Evolutionary conservation across 2,113 vertebrate genomes (phyloP), one percentile per base, ranked within the genome.

Genomic region (Odobenus rosmarus): DNA sequence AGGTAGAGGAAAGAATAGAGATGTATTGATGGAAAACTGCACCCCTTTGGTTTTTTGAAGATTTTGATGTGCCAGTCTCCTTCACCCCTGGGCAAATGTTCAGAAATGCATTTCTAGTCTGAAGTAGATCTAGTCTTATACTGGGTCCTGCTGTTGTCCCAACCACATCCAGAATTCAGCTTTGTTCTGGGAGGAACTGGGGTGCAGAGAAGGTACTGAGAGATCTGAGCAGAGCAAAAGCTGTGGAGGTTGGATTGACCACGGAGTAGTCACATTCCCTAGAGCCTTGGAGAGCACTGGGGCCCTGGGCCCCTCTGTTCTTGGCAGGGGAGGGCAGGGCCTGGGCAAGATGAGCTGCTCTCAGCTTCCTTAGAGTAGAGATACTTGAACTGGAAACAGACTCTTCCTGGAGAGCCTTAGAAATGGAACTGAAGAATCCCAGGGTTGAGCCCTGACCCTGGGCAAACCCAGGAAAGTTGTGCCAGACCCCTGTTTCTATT

Each of bases 151-250:
- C 21, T 61, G 4, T 57, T 72, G 15, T 51, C 71, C 93, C 62
- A 83, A 28, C 24, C 49, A 46, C 0, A 0, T 55, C 81, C 55
- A 80, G 69, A 84, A 81, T 90, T 83, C 42, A 62, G 24, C 81
- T 96, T 94, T 76, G 23, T 95, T 95, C 55, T 96, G 51, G 49
- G 31, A 83, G 49, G 51, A 88, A 33, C 67, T 57, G 39, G 55
- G 26, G 18, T 21, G 4, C 13, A 46, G 74, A 31, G 67, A 57
- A 64, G 12, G 1, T 72, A 7, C 51, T 33, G 24, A 93, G 59
- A 55, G 4, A 7, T 21, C 4, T 4, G 51, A 74, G 9, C 36
- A 39, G 36, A 87, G 46, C 39, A 55, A 64, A 83, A 67, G 26
- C 90, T 39, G 16, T 42, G n/a, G n/a, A 84, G 57, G 46, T 42